Base-by-base conservation (phyloP, 2,797 vertebrate species). In the Orestias chungarensis region DNA sequence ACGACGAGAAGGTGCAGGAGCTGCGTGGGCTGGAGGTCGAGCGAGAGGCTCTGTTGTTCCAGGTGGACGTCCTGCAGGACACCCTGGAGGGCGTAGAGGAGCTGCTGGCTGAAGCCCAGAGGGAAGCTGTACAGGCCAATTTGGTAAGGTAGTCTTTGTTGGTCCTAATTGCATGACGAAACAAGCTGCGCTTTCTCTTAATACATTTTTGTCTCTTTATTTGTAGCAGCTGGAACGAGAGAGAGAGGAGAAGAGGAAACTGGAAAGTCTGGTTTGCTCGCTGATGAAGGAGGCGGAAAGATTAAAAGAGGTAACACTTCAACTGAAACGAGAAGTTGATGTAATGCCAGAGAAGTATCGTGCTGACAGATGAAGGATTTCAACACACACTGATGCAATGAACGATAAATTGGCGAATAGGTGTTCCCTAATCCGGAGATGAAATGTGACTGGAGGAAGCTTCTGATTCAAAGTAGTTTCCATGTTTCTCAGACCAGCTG, bases 41-140 rank as follows among this genome's bases (percentile, higher is more conserved):
- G 86, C 91, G 93, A 71, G 94, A 93, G 68, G 46, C 88, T 65
- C 82, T 95, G 82, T 79, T 94, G 82, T 95, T 95, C 91, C 94
- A 95, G 90, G 93, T 95, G 89, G 94, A 94, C 33, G 89, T 93
- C 64, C 90, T 95, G 81, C 93, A 94, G 86, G 95, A 95, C 71
- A 86, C 91, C 1, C 88, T 95, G 73, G 92, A 94, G 88, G 80
- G 93, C 38, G 90, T 93, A 0, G 95, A 95, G 85, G 95, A 95
- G 91, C 89, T 93, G 86, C 93, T 95, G 69, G 91, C 91, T 0
- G 95, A 95, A 80, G 67, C 93, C 50, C 93, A 93, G 75, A 90
- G 94, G 73, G 93, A 95, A 68, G 91, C 90, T n/a, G 77, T 88
- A 38, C 83, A 92, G 46, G 75, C 90, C 59, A 90, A 50, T 65